phyloP scores from a whole-genome alignment of 2,888 invertebrate species.

The Oscheius myriophilus region DNA sequence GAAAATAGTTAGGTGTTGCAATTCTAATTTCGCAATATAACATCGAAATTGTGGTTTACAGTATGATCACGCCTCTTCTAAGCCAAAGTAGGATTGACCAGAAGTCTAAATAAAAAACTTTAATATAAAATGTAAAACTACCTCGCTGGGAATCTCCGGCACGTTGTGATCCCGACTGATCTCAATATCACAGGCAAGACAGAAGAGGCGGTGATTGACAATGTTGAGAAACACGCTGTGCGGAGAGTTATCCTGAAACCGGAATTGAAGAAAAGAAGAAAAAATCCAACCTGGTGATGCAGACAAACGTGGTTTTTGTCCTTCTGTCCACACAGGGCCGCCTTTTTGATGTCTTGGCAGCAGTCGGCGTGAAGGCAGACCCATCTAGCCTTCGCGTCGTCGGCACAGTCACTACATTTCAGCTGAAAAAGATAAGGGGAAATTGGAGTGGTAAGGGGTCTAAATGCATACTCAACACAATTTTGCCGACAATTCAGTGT shows the following conservation, averaged over 20 bases:
- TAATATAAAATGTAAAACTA: background rate
- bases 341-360: slow-evolving; percentile 2
- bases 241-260: slow-evolving; percentile 13
- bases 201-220: slow-evolving; percentile 29
- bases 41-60: too few species aligned
- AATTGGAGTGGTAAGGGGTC: too few species aligned
- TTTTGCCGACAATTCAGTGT: too few species aligned
- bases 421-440: too few species aligned
- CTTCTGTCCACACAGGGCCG: slow-evolving; percentile 31
- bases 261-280: background rate
- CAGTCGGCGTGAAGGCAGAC: slow-evolving; percentile 35
- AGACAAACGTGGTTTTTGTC: slow-evolving; percentile 24
- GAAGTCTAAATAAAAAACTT: background rate
- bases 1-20: too few species aligned
- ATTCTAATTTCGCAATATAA: too few species aligned
- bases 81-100: too few species aligned
- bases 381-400: slow-evolving; percentile 30
- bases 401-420: slow-evolving; percentile 9
- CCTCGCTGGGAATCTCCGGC: slow-evolving; percentile 19
- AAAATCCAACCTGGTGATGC: slow-evolving; percentile 31
- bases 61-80: too few species aligned
- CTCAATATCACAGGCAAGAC: slow-evolving; percentile 27
- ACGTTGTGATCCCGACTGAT: slow-evolving; percentile 25
- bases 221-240: slow-evolving; percentile 26
- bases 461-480: too few species aligned